Base-by-base conservation (phyloP, 2,113 vertebrate genomes). In the Piprites chloris region DNA sequence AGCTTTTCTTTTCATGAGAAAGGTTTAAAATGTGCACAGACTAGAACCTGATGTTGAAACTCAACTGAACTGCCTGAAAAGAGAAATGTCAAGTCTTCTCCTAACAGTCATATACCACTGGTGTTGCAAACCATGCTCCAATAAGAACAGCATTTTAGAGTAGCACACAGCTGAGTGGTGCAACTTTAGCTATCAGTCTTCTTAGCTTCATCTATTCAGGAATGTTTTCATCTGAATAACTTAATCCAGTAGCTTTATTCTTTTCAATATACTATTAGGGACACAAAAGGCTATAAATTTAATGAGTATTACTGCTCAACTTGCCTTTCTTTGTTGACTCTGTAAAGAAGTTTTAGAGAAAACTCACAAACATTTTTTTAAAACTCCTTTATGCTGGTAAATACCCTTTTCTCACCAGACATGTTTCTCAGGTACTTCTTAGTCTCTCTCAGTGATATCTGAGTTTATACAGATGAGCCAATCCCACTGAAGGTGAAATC, bases 391-490 rank as follows among this genome's bases (percentile, higher is more conserved):
- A 50, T 42, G 18, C 20, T 77, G 16, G 37, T 19, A 95, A 73
- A 55, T 52, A 4, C 32, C 15, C 44, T 93, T 94, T 94, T 78
- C 47, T 46, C 14, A 9, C 24, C 35, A 77, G 37, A 35, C 2
- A 7, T 42, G 39, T 77, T 39, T 26, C 19, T 27, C 79, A 58
- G 23, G 18, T 77, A 85, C 35, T 65, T 95, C 85, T 83, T 84
- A 59, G 87, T 81, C 76, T 62, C 12, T 26, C 32, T 50, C 46
- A 44, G 28, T 82, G 41, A 77, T 81, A 85, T 52, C 52, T 89
- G 84, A 59, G 22, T 92, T 95, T 94, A 73, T 63, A 85, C 74
- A 87, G 92, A 90, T 53, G 55, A 90, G 52, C 50, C 55, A 89
- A 92, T 86, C 58, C 63, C 39, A 42, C 66, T 21, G 53, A 82